These are phyloP conservation scores for Dione vanillae DNA, from an alignment of 2,888 invertebrate genomes.

Conservation along the genomic window DNA sequence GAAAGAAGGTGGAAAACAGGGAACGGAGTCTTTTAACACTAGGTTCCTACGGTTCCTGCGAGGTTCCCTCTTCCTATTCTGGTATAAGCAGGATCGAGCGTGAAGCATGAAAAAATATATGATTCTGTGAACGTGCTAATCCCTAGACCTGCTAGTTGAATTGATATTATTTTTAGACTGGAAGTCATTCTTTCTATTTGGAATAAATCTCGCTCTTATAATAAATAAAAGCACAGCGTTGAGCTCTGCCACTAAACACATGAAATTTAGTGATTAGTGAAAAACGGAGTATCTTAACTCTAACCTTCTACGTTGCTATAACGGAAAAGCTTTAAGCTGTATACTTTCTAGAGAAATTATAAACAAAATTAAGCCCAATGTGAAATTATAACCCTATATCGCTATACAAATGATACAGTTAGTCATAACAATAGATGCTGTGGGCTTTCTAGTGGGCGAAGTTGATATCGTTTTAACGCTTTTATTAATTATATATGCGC, in stretches of 20 bases:
- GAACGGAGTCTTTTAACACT: not conserved
- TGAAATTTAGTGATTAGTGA: not conserved
- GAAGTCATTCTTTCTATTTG: too few relatives aligned
- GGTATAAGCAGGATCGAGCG: too few relatives aligned
- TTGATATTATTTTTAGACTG: too few relatives aligned
- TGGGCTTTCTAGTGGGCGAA: constrained; percentile 29
- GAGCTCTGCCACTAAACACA: too few relatives aligned
- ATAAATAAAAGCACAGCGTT: not conserved
- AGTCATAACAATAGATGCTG: constrained; percentile 20
- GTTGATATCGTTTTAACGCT: constrained; percentile 36
- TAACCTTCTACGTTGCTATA: not conserved
- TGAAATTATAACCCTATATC: constrained; percentile 14
- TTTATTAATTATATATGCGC: constrained; percentile 28
- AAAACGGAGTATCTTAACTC: not conserved
- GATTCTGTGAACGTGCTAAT: too few relatives aligned
- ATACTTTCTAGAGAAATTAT: not conserved
- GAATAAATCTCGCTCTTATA: too few relatives aligned
- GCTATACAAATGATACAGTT: constrained; percentile 20
- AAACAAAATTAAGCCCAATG: not conserved
- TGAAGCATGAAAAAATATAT: too few relatives aligned
- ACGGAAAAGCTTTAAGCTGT: not conserved
- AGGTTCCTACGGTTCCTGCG: not conserved
- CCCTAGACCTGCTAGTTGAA: too few relatives aligned
- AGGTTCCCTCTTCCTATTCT: too few relatives aligned
- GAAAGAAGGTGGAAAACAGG: not conserved